Base-by-base conservation (phyloP, 2,888 invertebrate species). In the Himalopsyche kuldschensis region DNA sequence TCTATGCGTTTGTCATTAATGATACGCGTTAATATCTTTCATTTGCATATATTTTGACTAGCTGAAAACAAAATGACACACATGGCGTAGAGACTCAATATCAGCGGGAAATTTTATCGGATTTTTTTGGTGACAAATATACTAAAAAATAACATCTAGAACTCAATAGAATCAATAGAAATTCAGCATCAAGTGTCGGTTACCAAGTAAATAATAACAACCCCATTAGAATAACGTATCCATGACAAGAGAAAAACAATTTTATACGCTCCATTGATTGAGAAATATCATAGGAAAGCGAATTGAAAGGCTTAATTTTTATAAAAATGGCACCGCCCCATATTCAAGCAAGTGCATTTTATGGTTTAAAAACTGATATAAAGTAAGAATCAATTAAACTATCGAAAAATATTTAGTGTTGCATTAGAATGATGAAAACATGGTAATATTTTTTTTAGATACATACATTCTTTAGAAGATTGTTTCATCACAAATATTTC, bases 341-440 rank as follows among this genome's bases (percentile, higher is more conserved):
- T 87, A 89, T 95, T 84, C 92, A 93, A 85, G 93, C 94, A 0
- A 90, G 93, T 81, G 90, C 93, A 87, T 92, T 94, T 87, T 93
- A 94, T 87, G 95, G 95, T 4, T 89, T 95, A 30, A 92, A 93
- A 81, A 94, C 94, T 20, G 92, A 93, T 85, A 92, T 92, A 87
- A 89, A 90, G 92, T 92, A 88, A 91, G 91, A 20, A 75, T 75
- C 24, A 27, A 55, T 82, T 55, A 79, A 20, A 27, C n/a, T 47
- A 55, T 4, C 55, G 17, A n/a, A 2, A 35, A 27, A 11, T 32
- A 63, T 32, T 35, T 55, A 3, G 20, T n/a, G 32, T 80, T 76
- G 17, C 4, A 3, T 32, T 76, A n/a, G 75, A 24, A 75, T 17
- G 35, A 41, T 81, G 32, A 46, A 15, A 0, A 10, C 8, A 8